Evolutionary conservation across 2,888 invertebrate species (phyloP).

Genomic region (Carcina quercana): DNA sequence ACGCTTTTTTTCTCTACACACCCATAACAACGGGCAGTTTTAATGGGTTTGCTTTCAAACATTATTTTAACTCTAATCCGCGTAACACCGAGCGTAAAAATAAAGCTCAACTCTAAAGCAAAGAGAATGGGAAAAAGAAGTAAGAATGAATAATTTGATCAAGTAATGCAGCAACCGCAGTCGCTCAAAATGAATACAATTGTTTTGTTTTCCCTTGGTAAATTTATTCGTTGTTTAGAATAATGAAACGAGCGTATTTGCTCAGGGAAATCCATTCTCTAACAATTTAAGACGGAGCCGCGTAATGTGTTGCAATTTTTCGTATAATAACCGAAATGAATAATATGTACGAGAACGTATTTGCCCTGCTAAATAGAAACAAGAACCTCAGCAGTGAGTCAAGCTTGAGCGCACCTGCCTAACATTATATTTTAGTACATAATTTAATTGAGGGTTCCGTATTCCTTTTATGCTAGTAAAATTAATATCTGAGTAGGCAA

Average conservation of each 20-base stretch:
- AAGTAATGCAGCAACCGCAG: conserved; percentile 62
- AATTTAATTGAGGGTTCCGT: conserved; percentile 6
- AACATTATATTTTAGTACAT: conserved; percentile 2
- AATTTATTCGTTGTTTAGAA: conserved; percentile 70
- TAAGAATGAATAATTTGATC: conserved; percentile 59
- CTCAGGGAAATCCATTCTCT: conserved; percentile 62
- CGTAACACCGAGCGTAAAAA: conserved; percentile 14
- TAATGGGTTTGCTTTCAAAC: conserved; percentile 50
- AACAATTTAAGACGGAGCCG: conserved; percentile 60
- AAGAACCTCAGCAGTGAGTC: too few species aligned
- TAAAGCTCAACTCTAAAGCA: conserved; percentile 16
- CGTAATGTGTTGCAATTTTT: conserved; percentile 66
- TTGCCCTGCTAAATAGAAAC: conserved; percentile 2
- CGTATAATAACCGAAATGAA: conserved; percentile 41
- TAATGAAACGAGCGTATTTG: conserved; percentile 66
- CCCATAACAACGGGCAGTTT: conserved; percentile 41
- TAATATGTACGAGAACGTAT: conserved; percentile 8
- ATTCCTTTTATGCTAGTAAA: conserved; percentile 3
- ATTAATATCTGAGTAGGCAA: not conserved
- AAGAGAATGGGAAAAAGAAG: conserved; percentile 33
- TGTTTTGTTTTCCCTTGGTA: conserved; percentile 66
- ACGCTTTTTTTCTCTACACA: conserved; percentile 46
- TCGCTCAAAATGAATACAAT: conserved; percentile 67
- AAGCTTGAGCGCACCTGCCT: not conserved
- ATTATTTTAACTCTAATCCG: conserved; percentile 20